A percentile compares a stretch with the other conserved stretches of the same genome.
Evolutionary conservation across 2,113 vertebrate genomes (phyloP).

Genomic region (Chionis minor): DNA sequence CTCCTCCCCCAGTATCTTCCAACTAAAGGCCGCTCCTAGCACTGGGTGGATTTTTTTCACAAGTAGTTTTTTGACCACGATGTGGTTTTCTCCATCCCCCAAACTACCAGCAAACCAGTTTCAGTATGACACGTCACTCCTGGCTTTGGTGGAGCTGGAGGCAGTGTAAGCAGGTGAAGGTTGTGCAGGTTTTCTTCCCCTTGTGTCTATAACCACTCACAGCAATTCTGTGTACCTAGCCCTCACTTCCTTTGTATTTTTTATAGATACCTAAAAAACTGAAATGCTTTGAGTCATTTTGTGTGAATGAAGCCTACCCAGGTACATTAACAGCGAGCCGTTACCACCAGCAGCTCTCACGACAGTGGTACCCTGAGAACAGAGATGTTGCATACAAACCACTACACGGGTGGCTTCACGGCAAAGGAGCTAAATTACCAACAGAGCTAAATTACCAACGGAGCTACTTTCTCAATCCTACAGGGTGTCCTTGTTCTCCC

Average conservation of each 20-base stretch:
- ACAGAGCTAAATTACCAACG: not conserved
- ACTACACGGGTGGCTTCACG: not conserved
- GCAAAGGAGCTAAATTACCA: not conserved
- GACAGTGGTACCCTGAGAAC: accelerated
- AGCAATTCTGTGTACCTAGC: not conserved
- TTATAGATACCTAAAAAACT: not conserved
- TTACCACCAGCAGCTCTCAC: not conserved
- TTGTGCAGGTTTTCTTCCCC: not conserved
- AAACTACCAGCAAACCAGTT: not conserved
- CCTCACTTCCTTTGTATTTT: not conserved
- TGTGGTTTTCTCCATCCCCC: not conserved
- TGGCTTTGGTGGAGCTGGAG: not conserved
- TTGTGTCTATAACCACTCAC: not conserved
- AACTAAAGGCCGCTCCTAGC: not conserved
- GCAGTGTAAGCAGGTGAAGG: accelerated
- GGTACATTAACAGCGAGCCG: not conserved
- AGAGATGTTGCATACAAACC: not conserved
- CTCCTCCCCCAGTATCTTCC: not conserved
- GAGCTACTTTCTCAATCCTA: not conserved
- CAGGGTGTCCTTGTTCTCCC: not conserved
- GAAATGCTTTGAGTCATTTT: not conserved
- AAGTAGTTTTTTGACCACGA: not conserved
- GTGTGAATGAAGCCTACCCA: not conserved
- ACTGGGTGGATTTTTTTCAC: not conserved
- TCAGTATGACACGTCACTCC: not conserved